Percentiles rank a stretch among this genome's conserved stretches.
These are phyloP conservation scores for Malurus melanocephalus DNA, from an alignment of 2,113 vertebrate species.

Conservation along the genomic window DNA sequence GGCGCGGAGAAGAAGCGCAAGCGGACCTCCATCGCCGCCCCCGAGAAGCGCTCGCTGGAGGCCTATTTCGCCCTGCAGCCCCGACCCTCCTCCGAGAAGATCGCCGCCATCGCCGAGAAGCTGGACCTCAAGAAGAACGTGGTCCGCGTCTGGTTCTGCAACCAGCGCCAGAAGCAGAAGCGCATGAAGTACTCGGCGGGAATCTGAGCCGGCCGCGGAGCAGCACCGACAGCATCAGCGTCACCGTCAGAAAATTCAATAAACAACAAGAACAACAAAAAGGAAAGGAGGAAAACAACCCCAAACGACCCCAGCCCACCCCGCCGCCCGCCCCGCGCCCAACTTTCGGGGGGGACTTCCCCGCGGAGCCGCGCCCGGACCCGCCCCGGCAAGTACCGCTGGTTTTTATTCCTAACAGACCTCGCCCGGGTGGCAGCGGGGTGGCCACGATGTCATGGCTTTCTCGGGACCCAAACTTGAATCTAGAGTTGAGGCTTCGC, in stretches of 20 bases:
- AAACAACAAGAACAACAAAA: neutral
- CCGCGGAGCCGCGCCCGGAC: constrained; percentile 19
- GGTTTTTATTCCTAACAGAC: constrained; percentile 37
- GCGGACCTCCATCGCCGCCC: constrained; percentile 94
- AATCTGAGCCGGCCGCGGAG: constrained; percentile 72
- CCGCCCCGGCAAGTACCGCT: constrained; percentile 50
- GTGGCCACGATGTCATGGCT: constrained; percentile 62
- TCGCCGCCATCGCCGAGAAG: constrained; percentile 96
- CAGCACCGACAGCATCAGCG: neutral
- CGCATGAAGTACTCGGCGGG: constrained; percentile 98
- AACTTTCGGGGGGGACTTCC: neutral
- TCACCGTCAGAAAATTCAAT: neutral
- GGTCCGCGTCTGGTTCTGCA: constrained; percentile 98
- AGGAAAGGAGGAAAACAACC: neutral
- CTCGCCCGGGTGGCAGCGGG: constrained; percentile 49
- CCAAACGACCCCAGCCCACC: neutral
- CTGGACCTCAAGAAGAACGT: constrained; percentile 99
- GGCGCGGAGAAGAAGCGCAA: constrained; percentile 96
- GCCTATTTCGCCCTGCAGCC: constrained; percentile 97
- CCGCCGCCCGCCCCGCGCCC: neutral
- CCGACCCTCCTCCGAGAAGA: constrained; percentile 95
- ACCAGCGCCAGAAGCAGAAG: constrained; percentile 99
- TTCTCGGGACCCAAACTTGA: constrained; percentile 73
- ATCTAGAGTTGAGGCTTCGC: constrained; percentile 69
- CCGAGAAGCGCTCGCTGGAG: constrained; percentile 95